Percentiles rank a stretch among this genome's conserved stretches.
Evolutionary conservation across 1,140 invertebrate species (phyloP).

Genomic region (Luehdorfia chinensis): DNA sequence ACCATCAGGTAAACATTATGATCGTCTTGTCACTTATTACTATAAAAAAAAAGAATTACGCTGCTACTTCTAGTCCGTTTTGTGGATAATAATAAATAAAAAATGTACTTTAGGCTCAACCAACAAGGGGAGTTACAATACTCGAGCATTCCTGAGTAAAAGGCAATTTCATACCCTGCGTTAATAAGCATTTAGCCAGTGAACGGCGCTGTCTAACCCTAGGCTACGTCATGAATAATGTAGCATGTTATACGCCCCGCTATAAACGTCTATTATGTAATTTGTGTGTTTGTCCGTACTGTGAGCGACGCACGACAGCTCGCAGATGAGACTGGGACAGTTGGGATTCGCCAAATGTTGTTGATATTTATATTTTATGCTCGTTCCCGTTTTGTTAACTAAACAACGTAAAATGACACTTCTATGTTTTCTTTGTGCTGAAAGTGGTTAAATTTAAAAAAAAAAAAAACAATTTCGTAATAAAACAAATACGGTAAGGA

Average conservation of each 20-base stretch:
- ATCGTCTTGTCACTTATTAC: too few relatives aligned
- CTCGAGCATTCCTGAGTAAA: too few relatives aligned
- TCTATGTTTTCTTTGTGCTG: not conserved
- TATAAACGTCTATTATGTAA: conserved; percentile 24
- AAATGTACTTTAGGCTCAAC: too few relatives aligned
- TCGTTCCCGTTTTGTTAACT: too few relatives aligned
- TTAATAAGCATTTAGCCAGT: conserved; percentile 19
- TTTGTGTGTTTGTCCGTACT: conserved; percentile 32
- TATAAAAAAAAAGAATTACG: too few relatives aligned
- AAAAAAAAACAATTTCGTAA: too few relatives aligned
- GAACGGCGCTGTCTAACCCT: not conserved
- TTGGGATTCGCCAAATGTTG: conserved; percentile 1
- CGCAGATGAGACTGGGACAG: conserved; percentile 5
- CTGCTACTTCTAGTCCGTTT: too few relatives aligned
- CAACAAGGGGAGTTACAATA: too few relatives aligned
- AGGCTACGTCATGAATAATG: conserved; percentile 31
- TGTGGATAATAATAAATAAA: too few relatives aligned
- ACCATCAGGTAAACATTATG: too few relatives aligned
- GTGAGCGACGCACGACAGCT: not conserved
- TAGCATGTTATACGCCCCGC: conserved; percentile 27
- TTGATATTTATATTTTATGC: conserved; percentile 3
- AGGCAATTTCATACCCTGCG: not conserved
- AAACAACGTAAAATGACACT: not conserved
- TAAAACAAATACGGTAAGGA: conserved; percentile 1
- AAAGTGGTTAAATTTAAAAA: too few relatives aligned